phyloP scores from a whole-genome alignment of 2,888 invertebrate species.

The Ephialtes manifestator region DNA sequence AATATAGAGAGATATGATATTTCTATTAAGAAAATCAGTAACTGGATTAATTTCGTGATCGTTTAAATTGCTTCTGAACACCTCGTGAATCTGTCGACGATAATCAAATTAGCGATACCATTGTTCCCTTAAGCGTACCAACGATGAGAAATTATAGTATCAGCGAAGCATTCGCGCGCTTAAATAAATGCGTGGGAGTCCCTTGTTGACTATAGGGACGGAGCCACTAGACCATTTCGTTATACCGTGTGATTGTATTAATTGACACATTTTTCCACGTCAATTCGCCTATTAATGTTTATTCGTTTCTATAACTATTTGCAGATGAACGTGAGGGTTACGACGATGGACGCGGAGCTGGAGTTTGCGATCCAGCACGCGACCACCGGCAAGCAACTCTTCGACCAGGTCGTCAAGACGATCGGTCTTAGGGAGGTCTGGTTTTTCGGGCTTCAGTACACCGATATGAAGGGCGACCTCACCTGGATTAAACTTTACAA shows the following conservation, averaged over 20 bases:
- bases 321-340: conserved; percentile 99
- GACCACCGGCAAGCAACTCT: conserved; percentile 99
- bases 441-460: conserved; percentile 99
- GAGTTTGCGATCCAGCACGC: conserved; percentile 99
- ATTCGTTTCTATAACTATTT: conserved; percentile 45
- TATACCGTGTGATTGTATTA: conserved; percentile 1
- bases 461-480: conserved; percentile 98
- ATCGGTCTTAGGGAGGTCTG: conserved; percentile 99
- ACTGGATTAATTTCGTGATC: too few species aligned
- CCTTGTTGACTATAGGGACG: not conserved
- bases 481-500: conserved; percentile 99
- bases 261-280: not conserved
- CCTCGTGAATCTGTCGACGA: not conserved
- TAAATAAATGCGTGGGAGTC: conserved; percentile 5
- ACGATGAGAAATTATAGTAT: not conserved
- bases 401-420: conserved; percentile 99
- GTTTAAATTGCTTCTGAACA: not conserved
- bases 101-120: not conserved
- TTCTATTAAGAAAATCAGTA: too few species aligned
- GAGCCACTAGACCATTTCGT: not conserved
- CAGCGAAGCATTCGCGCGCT: too few species aligned
- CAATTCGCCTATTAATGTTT: conserved; percentile 32
- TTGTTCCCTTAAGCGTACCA: not conserved
- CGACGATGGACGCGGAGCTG: conserved; percentile 99
- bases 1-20: too few species aligned